phyloP scores from a whole-genome alignment of 2,113 vertebrate species.

The Barnardius zonarius region DNA sequence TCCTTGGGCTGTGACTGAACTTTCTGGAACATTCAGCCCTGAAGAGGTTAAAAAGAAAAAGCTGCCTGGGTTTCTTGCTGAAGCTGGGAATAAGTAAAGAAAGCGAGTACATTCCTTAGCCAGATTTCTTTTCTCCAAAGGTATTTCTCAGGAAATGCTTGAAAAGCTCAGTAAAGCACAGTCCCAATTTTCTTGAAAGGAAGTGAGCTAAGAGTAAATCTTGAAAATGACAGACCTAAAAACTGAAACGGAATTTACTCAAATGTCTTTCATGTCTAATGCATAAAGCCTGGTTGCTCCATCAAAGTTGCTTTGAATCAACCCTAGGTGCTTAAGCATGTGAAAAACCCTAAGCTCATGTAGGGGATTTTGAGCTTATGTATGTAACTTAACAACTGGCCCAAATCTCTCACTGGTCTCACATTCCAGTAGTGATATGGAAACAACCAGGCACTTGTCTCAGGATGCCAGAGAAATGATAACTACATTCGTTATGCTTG shows the following conservation, averaged over 20 bases:
- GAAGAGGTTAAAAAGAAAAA: slow-evolving; percentile 44
- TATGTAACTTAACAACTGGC: slow-evolving; percentile 12
- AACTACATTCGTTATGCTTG: slow-evolving; percentile 76
- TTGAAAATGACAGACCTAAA: slow-evolving; percentile 54
- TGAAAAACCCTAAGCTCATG: slow-evolving; percentile 15
- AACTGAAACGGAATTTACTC: slow-evolving; percentile 46
- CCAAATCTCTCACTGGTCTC: slow-evolving; percentile 74
- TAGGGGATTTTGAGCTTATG: slow-evolving; percentile 25
- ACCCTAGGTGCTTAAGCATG: slow-evolving; percentile 6
- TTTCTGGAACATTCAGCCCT: neutral
- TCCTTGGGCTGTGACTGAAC: neutral
- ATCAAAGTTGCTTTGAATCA: slow-evolving; percentile 54
- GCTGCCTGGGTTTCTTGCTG: neutral
- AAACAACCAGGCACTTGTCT: slow-evolving; percentile 80
- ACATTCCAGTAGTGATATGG: slow-evolving; percentile 78
- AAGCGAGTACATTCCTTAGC: slow-evolving; percentile 4
- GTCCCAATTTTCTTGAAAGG: slow-evolving; percentile 53
- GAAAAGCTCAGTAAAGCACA: slow-evolving; percentile 40
- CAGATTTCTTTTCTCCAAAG: slow-evolving; percentile 23
- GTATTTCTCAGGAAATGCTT: slow-evolving; percentile 51
- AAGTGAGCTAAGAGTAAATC: slow-evolving; percentile 43
- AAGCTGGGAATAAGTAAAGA: slow-evolving; percentile 24
- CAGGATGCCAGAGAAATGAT: slow-evolving; percentile 77
- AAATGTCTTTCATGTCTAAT: slow-evolving; percentile 64
- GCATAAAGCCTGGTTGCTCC: slow-evolving; percentile 53